A percentile compares a stretch with the other conserved stretches of the same genome.
These are phyloP conservation scores for Tachysurus vachellii DNA, from an alignment of 2,113 vertebrate genomes.

Conservation along the genomic window DNA sequence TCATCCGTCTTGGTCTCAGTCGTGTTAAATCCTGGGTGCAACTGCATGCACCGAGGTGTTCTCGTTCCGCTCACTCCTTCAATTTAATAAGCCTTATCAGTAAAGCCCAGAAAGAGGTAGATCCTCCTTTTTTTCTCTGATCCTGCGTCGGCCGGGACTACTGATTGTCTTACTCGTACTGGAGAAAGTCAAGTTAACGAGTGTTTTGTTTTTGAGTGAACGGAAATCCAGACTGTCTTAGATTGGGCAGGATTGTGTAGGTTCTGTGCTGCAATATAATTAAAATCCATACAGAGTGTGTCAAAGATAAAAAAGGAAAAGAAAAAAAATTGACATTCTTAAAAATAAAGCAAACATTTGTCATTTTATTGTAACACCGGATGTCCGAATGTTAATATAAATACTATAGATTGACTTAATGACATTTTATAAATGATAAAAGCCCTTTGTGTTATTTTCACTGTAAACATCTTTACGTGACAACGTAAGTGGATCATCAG, in stretches of 20 bases:
- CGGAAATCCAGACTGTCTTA: neutral
- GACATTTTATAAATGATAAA: neutral
- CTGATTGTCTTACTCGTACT: neutral
- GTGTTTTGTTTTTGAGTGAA: slow-evolving; percentile 12
- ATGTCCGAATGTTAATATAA: neutral
- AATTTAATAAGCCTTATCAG: slow-evolving; percentile 34
- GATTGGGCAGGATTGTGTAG: neutral
- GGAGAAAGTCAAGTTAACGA: neutral
- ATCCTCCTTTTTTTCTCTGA: slow-evolving; percentile 19
- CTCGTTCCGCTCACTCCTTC: slow-evolving; percentile 13
- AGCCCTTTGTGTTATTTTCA: neutral
- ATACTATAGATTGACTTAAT: neutral
- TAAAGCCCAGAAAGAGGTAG: slow-evolving; percentile 22
- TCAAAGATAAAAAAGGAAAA: neutral
- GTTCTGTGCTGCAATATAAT: neutral
- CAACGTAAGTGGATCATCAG: neutral
- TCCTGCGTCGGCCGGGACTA: neutral
- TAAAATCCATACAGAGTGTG: neutral
- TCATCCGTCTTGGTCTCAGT: slow-evolving; percentile 14
- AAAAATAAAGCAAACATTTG: neutral
- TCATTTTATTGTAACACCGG: neutral
- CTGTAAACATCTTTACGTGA: neutral
- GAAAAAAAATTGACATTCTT: neutral
- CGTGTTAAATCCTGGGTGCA: neutral
- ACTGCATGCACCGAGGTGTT: slow-evolving; percentile 6